These are phyloP conservation scores for Drosophila picticornis DNA, from an alignment of 2,888 invertebrate genomes.

Conservation along the genomic window DNA sequence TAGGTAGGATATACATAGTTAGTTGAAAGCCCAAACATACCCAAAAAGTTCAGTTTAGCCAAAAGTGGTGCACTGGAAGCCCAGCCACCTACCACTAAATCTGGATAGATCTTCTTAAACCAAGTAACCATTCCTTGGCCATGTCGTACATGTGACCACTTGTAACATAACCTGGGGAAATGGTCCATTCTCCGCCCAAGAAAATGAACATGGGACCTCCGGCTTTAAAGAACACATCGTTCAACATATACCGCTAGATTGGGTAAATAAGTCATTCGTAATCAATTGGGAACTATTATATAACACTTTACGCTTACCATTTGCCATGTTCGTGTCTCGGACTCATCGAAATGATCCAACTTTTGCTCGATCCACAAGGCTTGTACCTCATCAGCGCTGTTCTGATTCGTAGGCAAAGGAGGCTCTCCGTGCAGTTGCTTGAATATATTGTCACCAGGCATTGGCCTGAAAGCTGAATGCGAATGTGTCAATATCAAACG, in stretches of 20 bases:
- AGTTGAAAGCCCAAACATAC: slow-evolving; percentile 53
- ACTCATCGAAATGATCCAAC: slow-evolving; percentile 87
- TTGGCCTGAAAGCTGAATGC: slow-evolving; percentile 18
- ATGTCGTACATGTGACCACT: slow-evolving; percentile 88
- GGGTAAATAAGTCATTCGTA: not conserved
- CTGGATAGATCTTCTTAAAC: slow-evolving; percentile 89
- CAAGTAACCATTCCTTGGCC: slow-evolving; percentile 88
- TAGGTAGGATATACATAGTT: not conserved
- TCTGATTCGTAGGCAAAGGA: slow-evolving; percentile 68
- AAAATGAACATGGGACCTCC: slow-evolving; percentile 88
- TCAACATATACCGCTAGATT: slow-evolving; percentile 86
- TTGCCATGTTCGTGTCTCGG: slow-evolving; percentile 86
- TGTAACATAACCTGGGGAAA: slow-evolving; percentile 87
- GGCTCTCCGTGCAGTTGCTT: slow-evolving; percentile 85
- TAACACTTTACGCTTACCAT: slow-evolving; percentile 83
- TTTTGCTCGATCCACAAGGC: slow-evolving; percentile 86
- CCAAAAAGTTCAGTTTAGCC: slow-evolving; percentile 88
- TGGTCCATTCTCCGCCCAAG: slow-evolving; percentile 90
- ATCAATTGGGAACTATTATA: not conserved
- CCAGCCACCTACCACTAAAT: slow-evolving; percentile 87
- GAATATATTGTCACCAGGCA: slow-evolving; percentile 67
- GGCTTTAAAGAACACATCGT: slow-evolving; percentile 84
- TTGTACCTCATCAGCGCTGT: slow-evolving; percentile 62
- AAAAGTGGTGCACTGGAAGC: slow-evolving; percentile 89
- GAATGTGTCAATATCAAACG: not conserved